phyloP scores from a whole-genome alignment of 2,888 invertebrate species.

The Volucella zonaria region DNA sequence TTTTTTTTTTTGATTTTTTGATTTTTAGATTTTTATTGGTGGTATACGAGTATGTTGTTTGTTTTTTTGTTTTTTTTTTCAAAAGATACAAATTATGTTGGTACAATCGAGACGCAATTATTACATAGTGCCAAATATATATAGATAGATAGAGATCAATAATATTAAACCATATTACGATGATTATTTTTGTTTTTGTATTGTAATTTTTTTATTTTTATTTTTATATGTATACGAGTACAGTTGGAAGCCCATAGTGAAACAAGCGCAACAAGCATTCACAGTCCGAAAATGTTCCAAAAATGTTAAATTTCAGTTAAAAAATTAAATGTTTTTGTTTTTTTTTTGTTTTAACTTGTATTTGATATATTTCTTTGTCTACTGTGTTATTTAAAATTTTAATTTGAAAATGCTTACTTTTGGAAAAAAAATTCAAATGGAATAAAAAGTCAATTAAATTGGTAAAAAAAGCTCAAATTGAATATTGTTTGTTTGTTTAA shows the following conservation, averaged over 20 bases:
- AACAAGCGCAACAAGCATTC: slow-evolving; percentile 76
- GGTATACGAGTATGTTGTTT: slow-evolving; percentile 24
- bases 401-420: no score
- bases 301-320: slow-evolving; percentile 77
- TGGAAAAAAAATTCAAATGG: no score
- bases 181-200: slow-evolving; percentile 45
- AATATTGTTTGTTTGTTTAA: slow-evolving; percentile 10
- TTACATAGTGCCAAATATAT: slow-evolving; percentile 66
- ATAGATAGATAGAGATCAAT: slow-evolving; percentile 66
- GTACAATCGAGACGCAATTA: slow-evolving; percentile 67
- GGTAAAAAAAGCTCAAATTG: slow-evolving; percentile 14
- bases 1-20: slow-evolving; percentile 30
- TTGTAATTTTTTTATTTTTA: neutral
- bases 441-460: no score
- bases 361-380: slow-evolving; percentile 9
- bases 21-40: slow-evolving; percentile 41
- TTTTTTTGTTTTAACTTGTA: slow-evolving; percentile 21
- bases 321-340: slow-evolving; percentile 76
- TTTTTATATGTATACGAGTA: slow-evolving; percentile 66
- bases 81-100: slow-evolving; percentile 67
- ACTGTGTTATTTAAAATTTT: no score
- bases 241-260: slow-evolving; percentile 74
- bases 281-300: slow-evolving; percentile 76
- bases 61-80: slow-evolving; percentile 53
- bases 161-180: slow-evolving; percentile 68